Evolutionary conservation across 2,888 invertebrate species (phyloP).

Genomic region (Didymodactylos carnosus): DNA sequence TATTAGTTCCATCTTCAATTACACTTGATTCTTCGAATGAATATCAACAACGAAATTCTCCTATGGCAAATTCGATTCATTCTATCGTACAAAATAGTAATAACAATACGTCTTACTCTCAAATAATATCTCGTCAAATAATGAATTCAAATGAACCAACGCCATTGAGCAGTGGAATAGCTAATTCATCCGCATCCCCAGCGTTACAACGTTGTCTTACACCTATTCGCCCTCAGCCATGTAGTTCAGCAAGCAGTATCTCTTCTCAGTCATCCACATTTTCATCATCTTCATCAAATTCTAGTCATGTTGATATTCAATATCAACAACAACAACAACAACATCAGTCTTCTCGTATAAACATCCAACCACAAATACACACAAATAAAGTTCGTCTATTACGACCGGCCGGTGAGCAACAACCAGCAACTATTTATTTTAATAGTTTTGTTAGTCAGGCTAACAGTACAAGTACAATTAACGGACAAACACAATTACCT

Average conservation of each 20-base stretch:
- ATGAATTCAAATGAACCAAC: background rate
- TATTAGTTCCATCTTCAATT: no score
- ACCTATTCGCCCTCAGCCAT: background rate
- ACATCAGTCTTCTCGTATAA: no score
- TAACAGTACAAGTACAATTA: no score
- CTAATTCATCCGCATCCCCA: background rate
- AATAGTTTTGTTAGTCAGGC: no score
- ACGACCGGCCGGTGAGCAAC: background rate
- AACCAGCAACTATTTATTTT: background rate
- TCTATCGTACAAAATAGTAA: no score
- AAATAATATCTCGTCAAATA: background rate
- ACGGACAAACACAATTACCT: no score
- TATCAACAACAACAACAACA: background rate
- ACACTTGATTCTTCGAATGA: no score
- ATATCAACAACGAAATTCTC: no score
- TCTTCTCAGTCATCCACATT: background rate
- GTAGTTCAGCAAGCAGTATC: background rate
- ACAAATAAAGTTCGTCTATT: background rate
- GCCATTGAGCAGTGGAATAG: background rate
- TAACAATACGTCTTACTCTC: background rate
- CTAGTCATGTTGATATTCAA: no score
- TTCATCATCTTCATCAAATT: background rate
- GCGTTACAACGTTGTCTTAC: background rate
- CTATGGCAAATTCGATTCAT: no score
- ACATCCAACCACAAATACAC: no score